Percentiles rank a stretch among this genome's conserved stretches.
Conservation (phyloP, 1,140 invertebrate genomes). For the Drosophila nebulosa region DNA sequence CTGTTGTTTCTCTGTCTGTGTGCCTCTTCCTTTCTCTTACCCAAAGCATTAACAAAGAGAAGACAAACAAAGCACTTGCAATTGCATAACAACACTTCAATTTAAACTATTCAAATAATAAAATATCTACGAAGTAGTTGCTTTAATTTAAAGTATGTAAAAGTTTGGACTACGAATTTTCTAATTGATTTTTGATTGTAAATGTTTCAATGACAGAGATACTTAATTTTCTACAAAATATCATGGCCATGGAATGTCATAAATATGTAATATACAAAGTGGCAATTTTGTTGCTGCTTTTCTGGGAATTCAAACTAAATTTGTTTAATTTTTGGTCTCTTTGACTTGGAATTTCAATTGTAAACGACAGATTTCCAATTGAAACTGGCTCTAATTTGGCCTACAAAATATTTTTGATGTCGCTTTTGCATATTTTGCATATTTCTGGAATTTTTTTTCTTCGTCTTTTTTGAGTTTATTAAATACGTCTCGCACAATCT, state of each 20-base stretch:
- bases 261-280: background rate
- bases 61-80: background rate
- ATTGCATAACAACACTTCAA: background rate
- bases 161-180: no score
- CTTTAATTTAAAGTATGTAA: no score
- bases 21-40: background rate
- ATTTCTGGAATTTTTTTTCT: background rate
- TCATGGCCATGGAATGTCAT: no score
- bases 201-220: no score
- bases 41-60: conserved; percentile 13
- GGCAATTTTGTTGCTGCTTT: background rate
- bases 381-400: background rate
- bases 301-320: background rate
- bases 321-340: background rate
- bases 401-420: background rate
- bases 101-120: background rate
- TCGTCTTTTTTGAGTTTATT: background rate
- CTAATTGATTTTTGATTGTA: no score
- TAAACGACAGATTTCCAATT: background rate
- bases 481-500: background rate
- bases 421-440: background rate
- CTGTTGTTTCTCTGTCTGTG: background rate
- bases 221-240: no score
- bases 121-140: background rate
- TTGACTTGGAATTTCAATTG: background rate